Evolutionary conservation across 35 echinoderm and acorn worm species (phyloP).

Genomic region (Strongylocentrotus purpuratus): DNA sequence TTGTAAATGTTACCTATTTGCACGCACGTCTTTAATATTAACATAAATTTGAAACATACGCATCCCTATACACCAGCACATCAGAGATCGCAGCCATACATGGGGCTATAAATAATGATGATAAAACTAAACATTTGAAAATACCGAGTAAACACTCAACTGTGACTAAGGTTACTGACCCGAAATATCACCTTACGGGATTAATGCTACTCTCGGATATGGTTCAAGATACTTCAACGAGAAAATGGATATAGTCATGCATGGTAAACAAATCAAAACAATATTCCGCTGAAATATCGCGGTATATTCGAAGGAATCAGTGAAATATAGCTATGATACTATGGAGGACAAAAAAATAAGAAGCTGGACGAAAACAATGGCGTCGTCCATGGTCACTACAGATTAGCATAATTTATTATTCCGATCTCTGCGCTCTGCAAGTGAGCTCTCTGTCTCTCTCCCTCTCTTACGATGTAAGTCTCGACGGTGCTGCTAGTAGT

Average conservation of each 20-base stretch:
- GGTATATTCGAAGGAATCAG: not conserved
- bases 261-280: not conserved
- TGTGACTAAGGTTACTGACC: not conserved
- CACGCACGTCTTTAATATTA: too few relatives aligned
- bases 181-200: not conserved
- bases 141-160: not conserved
- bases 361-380: not conserved
- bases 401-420: slow-evolving; percentile 20
- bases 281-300: too few relatives aligned
- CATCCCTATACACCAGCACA: too few relatives aligned
- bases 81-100: too few relatives aligned
- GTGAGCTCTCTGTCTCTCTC: not conserved
- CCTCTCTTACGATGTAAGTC: not conserved
- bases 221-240: not conserved
- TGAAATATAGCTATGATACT: not conserved
- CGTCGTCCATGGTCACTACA: not conserved
- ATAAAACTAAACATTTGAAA: not conserved
- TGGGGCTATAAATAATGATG: too few relatives aligned
- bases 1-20: too few relatives aligned
- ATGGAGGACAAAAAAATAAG: not conserved
- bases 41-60: too few relatives aligned
- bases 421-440: not conserved
- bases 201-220: not conserved
- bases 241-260: not conserved
- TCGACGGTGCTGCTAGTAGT: not conserved